These are phyloP conservation scores for Thymelicus lineola DNA, from an alignment of 2,888 invertebrate genomes.

Conservation along the genomic window DNA sequence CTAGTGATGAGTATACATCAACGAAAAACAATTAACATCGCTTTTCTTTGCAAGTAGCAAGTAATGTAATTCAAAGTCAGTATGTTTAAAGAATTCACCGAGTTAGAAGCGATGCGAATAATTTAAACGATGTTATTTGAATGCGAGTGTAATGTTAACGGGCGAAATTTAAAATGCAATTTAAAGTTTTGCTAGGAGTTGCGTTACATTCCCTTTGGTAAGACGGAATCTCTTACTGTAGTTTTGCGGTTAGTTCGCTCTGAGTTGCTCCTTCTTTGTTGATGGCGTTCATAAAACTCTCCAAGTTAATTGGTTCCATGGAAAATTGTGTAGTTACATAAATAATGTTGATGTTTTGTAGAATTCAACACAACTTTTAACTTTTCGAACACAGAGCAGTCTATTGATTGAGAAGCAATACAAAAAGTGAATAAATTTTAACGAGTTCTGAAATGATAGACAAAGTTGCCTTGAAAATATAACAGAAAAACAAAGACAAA, in stretches of 20 bases:
- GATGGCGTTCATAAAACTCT: slow-evolving; percentile 58
- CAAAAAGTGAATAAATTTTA: slow-evolving; percentile 35
- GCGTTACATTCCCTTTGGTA: slow-evolving; percentile 77
- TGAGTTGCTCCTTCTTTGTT: slow-evolving; percentile 65
- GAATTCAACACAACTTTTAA: slow-evolving; percentile 2
- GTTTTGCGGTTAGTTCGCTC: slow-evolving; percentile 67
- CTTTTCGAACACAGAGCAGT: slow-evolving; percentile 13
- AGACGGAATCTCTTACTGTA: slow-evolving; percentile 67
- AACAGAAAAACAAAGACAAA: not conserved
- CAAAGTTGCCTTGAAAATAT: slow-evolving; percentile 27
- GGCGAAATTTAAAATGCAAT: slow-evolving; percentile 81
- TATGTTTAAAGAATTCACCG: slow-evolving; percentile 28
- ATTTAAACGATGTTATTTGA: slow-evolving; percentile 48
- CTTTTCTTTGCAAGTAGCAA: not conserved
- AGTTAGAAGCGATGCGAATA: slow-evolving; percentile 36
- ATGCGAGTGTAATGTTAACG: slow-evolving; percentile 64
- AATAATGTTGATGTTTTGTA: slow-evolving; percentile 1
- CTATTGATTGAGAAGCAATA: slow-evolving; percentile 31
- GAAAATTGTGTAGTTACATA: slow-evolving; percentile 12
- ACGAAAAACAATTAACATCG: slow-evolving; percentile 9
- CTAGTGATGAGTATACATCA: not conserved
- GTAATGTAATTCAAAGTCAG: slow-evolving; percentile 26
- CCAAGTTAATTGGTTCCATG: slow-evolving; percentile 57
- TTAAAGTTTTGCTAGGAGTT: slow-evolving; percentile 76
- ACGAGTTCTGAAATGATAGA: slow-evolving; percentile 30